phyloP scores from a whole-genome alignment of 2,888 invertebrate genomes.

The Tillus elongatus region DNA sequence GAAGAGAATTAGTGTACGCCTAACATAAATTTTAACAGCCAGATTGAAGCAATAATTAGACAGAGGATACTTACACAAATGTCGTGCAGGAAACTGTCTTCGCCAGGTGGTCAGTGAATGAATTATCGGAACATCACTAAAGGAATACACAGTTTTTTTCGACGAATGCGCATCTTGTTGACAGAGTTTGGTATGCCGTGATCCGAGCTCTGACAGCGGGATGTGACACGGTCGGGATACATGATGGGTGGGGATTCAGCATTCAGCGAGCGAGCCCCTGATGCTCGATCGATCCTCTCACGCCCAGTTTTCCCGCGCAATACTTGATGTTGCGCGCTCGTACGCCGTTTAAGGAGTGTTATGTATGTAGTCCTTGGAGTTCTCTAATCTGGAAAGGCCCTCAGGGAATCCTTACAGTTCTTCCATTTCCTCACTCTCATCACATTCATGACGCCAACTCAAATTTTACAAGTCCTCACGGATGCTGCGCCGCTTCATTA shows the following conservation, averaged over 20 bases:
- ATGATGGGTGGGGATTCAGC: conserved; percentile 32
- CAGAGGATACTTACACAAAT: too few species aligned
- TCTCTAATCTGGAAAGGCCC: conserved; percentile 5
- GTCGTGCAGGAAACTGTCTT: too few species aligned
- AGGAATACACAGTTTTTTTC: too few species aligned
- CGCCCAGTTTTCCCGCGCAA: conserved; percentile 40
- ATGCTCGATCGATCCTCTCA: conserved; percentile 39
- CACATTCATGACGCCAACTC: too few species aligned
- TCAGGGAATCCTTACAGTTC: neutral
- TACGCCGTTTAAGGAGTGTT: conserved; percentile 6
- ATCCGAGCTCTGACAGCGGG: conserved; percentile 34
- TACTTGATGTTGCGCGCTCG: conserved; percentile 27
- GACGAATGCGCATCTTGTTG: conserved; percentile 40
- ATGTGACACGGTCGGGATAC: conserved; percentile 34
- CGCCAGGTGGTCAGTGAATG: too few species aligned
- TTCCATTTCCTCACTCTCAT: conserved; percentile 4
- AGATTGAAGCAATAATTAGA: too few species aligned
- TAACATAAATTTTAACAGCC: too few species aligned
- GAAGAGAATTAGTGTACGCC: too few species aligned
- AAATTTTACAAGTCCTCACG: neutral
- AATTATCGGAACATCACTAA: too few species aligned
- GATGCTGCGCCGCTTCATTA: neutral
- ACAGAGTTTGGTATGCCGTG: conserved; percentile 35
- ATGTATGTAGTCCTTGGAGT: neutral
- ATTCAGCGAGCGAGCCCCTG: conserved; percentile 31